Percentiles rank a stretch among this genome's conserved stretches.
These are phyloP conservation scores for Pipistrellus nathusii DNA, from an alignment of 2,797 vertebrate species.

Conservation along the genomic window DNA sequence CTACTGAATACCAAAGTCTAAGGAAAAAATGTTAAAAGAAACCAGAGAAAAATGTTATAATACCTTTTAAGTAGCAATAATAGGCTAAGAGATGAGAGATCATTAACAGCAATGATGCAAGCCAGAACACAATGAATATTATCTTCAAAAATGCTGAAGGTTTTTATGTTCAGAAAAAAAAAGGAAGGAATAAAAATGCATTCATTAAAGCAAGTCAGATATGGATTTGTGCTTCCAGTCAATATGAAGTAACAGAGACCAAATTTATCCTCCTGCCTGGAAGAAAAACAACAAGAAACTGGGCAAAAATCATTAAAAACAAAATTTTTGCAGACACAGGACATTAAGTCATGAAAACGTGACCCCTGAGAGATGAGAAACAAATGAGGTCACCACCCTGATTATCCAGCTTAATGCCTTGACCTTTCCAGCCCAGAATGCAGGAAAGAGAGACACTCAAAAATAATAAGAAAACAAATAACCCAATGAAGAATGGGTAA, in stretches of 20 bases:
- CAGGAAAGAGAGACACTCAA: neutral
- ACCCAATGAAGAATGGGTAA: neutral
- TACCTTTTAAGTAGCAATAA: neutral
- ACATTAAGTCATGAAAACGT: neutral
- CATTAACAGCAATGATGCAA: neutral
- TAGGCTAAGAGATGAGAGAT: neutral
- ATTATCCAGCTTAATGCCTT: neutral
- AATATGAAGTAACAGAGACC: neutral
- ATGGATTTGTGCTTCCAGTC: neutral
- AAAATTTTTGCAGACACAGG: neutral
- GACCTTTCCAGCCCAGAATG: neutral
- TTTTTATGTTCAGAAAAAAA: neutral
- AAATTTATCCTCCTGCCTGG: neutral
- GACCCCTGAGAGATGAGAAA: neutral
- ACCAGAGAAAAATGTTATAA: neutral
- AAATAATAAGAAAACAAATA: neutral
- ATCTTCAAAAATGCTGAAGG: neutral
- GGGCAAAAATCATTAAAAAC: neutral
- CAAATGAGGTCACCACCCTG: neutral
- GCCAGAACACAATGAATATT: neutral
- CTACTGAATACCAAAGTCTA: neutral
- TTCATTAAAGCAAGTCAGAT: neutral
- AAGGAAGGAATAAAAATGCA: neutral
- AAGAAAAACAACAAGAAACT: slow-evolving; percentile 17
- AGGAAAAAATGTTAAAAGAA: neutral